A percentile compares a stretch with the other conserved stretches of the same genome.
Evolutionary conservation across 2,797 vertebrate species (phyloP).

Genomic region (Myotis myotis): DNA sequence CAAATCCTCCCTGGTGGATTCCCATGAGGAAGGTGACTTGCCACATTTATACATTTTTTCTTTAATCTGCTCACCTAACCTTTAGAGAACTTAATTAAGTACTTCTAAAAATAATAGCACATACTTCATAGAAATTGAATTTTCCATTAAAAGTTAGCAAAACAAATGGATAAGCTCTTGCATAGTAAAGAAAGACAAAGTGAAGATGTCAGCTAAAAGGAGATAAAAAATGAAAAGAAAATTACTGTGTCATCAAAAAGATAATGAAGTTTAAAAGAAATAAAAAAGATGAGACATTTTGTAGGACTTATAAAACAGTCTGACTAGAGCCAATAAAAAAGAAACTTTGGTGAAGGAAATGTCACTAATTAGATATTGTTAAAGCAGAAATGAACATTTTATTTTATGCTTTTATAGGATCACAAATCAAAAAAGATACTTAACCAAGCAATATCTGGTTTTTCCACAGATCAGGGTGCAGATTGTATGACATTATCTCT

Average conservation of each 20-base stretch:
- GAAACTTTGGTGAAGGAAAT: conserved; percentile 62
- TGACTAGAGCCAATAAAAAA: conserved; percentile 69
- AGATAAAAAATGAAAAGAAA: conserved; percentile 81
- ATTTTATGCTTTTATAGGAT: conserved; percentile 69
- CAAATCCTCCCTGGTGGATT: background rate
- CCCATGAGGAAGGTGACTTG: background rate
- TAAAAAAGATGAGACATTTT: conserved; percentile 67
- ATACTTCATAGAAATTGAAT: conserved; percentile 75
- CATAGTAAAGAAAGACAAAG: conserved; percentile 74
- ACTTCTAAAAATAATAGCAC: conserved; percentile 62
- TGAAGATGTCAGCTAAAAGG: conserved; percentile 71
- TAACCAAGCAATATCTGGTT: conserved; percentile 44
- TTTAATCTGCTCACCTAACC: conserved; percentile 52
- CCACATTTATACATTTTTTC: conserved; percentile 45
- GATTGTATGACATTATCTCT: conserved; percentile 60
- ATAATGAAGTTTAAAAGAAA: conserved; percentile 81
- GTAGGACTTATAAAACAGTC: conserved; percentile 62
- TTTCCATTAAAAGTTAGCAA: conserved; percentile 77
- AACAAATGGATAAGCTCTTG: conserved; percentile 70
- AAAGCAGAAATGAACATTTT: conserved; percentile 72
- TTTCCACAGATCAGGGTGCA: conserved; percentile 40
- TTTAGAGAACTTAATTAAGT: conserved; percentile 72
- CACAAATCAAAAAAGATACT: conserved; percentile 17
- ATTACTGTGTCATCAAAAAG: conserved; percentile 81
- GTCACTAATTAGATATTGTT: conserved; percentile 77